phyloP scores from a whole-genome alignment of 2,888 invertebrate species.

The Epinotia ramella region DNA sequence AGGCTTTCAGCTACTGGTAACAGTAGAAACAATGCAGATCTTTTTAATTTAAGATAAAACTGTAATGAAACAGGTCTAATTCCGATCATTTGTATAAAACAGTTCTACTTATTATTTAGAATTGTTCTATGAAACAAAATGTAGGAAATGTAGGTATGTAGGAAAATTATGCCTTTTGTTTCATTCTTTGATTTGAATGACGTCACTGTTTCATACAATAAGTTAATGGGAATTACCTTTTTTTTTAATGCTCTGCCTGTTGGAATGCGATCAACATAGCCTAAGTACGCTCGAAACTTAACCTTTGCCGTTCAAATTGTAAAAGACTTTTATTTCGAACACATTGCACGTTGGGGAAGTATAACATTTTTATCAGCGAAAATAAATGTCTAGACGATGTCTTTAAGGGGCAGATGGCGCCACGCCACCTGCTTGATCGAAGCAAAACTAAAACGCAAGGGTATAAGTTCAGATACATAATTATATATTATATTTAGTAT shows the following conservation, averaged over 20 bases:
- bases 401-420: slow-evolving; percentile 5
- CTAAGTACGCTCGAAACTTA: not conserved
- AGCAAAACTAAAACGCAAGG: not conserved
- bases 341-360: not conserved
- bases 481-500: too few species aligned
- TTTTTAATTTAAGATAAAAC: too few species aligned
- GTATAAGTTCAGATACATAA: too few species aligned
- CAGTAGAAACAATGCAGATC: too few species aligned
- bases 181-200: not conserved
- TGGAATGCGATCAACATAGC: not conserved
- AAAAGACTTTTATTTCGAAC: too few species aligned
- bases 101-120: not conserved
- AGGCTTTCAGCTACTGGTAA: not conserved
- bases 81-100: not conserved
- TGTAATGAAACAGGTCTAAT: too few species aligned
- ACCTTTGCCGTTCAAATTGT: not conserved
- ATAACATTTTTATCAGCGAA: not conserved
- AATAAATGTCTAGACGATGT: not conserved
- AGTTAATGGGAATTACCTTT: not conserved
- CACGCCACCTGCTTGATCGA: slow-evolving; percentile 2
- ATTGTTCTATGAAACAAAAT: not conserved
- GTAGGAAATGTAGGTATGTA: not conserved
- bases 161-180: not conserved
- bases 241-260: too few species aligned
- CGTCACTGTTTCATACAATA: not conserved